These are phyloP conservation scores for Glareola pratincola DNA, from an alignment of 2,113 vertebrate species.

Conservation along the genomic window DNA sequence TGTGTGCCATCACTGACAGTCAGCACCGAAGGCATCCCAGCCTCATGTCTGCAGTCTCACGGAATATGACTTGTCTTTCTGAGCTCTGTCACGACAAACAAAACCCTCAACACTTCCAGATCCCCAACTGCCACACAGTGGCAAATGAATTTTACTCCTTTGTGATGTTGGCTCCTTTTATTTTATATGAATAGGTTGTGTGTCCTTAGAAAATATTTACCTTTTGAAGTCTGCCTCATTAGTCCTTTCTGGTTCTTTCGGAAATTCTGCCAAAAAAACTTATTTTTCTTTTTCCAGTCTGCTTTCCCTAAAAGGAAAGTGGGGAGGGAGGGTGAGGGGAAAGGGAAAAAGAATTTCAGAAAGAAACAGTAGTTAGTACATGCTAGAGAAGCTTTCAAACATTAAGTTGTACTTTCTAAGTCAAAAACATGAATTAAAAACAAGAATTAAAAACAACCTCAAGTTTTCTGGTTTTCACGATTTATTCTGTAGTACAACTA, in stretches of 20 bases:
- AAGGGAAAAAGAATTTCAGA: constrained; percentile 31
- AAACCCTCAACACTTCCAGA: neutral
- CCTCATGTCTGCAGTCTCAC: neutral
- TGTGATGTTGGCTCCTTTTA: neutral
- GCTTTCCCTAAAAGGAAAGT: constrained; percentile 82
- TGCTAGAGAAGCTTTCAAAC: neutral
- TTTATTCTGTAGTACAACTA: neutral
- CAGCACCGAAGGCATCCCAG: neutral
- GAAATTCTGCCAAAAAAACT: constrained; percentile 98
- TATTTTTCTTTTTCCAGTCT: constrained; percentile 98
- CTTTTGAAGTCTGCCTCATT: constrained; percentile 92
- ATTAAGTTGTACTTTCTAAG: neutral
- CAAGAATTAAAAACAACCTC: too few relatives aligned
- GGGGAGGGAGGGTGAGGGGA: neutral
- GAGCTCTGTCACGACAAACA: neutral
- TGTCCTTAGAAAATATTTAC: constrained; percentile 61
- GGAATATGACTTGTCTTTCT: neutral
- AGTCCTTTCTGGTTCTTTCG: constrained; percentile 92
- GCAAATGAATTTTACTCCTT: neutral
- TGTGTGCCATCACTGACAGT: neutral
- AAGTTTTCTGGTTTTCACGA: neutral
- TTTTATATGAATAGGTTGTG: neutral
- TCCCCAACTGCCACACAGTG: neutral
- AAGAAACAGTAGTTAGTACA: constrained; percentile 49
- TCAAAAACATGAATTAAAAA: neutral